Conservation (phyloP, 2,113 vertebrate genomes). For the Leuciscus idus region DNA sequence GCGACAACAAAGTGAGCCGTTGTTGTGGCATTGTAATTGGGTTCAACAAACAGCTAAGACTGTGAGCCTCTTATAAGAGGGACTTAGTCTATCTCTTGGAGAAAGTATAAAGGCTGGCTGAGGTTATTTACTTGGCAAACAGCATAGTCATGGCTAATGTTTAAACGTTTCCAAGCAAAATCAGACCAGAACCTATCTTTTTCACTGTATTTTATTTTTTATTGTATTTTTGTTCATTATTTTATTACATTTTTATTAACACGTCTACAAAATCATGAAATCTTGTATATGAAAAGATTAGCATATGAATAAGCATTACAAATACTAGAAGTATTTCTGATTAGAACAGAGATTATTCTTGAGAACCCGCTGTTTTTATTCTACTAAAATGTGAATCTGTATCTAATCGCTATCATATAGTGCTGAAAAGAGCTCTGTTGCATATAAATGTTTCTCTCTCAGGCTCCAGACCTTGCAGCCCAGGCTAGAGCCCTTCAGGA, state of each 20-base stretch:
- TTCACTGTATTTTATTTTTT: neutral
- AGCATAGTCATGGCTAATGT: slow-evolving; percentile 34
- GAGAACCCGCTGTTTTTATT: neutral
- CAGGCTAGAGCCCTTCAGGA: slow-evolving; percentile 85
- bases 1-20: slow-evolving; percentile 74
- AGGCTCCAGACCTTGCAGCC: slow-evolving; percentile 78
- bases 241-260: neutral
- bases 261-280: neutral
- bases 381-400: neutral
- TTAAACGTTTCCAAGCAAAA: slow-evolving; percentile 41
- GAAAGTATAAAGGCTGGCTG: slow-evolving; percentile 40
- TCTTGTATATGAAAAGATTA: neutral
- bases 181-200: slow-evolving; percentile 1
- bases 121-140: slow-evolving; percentile 47
- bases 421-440: neutral
- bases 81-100: slow-evolving; percentile 38
- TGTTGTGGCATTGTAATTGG: slow-evolving; percentile 30
- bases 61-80: slow-evolving; percentile 54
- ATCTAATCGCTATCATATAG: neutral
- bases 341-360: neutral
- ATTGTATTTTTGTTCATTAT: neutral
- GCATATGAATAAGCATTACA: neutral
- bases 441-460: slow-evolving; percentile 25
- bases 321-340: neutral
- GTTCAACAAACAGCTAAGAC: slow-evolving; percentile 46